A percentile compares a stretch with the other conserved stretches of the same genome.
These are phyloP conservation scores for Drosophila formosana DNA, from an alignment of 2,888 invertebrate genomes.

Conservation along the genomic window DNA sequence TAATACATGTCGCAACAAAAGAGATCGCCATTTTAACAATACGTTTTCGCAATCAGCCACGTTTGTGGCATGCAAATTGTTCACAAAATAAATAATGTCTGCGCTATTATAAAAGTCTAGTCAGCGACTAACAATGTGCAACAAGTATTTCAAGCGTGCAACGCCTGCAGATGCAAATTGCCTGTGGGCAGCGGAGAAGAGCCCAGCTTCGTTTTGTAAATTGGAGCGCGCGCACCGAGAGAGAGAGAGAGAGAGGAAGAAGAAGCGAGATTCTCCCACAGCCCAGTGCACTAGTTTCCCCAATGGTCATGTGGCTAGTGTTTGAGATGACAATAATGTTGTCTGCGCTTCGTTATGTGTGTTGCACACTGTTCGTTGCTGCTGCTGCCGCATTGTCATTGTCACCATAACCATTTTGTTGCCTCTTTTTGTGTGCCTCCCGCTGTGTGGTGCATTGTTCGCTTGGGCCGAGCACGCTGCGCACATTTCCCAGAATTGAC, in stretches of 20 bases:
- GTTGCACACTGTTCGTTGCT: conserved; percentile 20
- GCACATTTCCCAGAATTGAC: conserved; percentile 77
- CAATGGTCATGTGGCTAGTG: conserved; percentile 33
- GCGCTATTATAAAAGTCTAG: conserved; percentile 25
- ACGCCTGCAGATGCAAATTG: conserved; percentile 49
- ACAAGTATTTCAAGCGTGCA: conserved; percentile 21
- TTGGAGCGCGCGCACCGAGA: conserved; percentile 23
- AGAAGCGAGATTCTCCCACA: conserved; percentile 21
- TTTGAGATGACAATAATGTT: conserved; percentile 53
- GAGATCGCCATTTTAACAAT: background rate
- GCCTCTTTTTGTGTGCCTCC: conserved; percentile 49
- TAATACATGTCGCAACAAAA: background rate
- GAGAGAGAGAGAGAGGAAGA: background rate
- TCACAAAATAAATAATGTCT: conserved; percentile 34
- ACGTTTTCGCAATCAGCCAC: conserved; percentile 1
- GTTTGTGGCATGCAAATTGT: conserved; percentile 30
- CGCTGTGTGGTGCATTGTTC: conserved; percentile 55
- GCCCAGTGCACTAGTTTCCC: conserved; percentile 22
- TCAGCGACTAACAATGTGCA: conserved; percentile 32
- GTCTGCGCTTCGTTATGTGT: conserved; percentile 53
- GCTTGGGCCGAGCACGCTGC: conserved; percentile 54
- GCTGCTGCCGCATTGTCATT: conserved; percentile 53
- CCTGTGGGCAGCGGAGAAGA: conserved; percentile 36
- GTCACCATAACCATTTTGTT: conserved; percentile 76
- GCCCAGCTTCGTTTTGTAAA: conserved; percentile 17